Percentiles rank a stretch among this genome's conserved stretches.
Conservation (phyloP, 2,888 invertebrate genomes). For the Diaprepes abbreviatus region DNA sequence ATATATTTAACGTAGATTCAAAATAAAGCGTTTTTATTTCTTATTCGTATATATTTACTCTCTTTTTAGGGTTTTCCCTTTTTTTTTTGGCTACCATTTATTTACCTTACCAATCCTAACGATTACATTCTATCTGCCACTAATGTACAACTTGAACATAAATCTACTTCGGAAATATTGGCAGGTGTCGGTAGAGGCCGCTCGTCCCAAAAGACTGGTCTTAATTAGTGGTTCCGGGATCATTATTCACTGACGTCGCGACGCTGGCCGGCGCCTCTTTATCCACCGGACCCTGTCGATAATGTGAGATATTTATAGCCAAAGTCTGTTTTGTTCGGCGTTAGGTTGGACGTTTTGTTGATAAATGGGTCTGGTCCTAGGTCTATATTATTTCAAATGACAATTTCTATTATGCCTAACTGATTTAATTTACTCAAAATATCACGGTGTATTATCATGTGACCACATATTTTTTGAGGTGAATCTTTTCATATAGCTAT, state of each 20-base stretch:
- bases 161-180: slow-evolving; percentile 63
- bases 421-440: too few relatives aligned
- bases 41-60: too few relatives aligned
- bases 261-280: slow-evolving; percentile 63
- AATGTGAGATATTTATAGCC: slow-evolving; percentile 65
- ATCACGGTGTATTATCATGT: too few relatives aligned
- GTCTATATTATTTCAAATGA: slow-evolving; percentile 34
- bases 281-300: slow-evolving; percentile 65
- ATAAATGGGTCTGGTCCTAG: slow-evolving; percentile 34
- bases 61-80: too few relatives aligned
- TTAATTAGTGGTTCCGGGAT: slow-evolving; percentile 67
- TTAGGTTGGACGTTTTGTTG: slow-evolving; percentile 31
- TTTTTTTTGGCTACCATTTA: not conserved
- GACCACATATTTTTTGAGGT: too few relatives aligned
- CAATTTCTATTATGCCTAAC: not conserved
- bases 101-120: not conserved
- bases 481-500: too few relatives aligned
- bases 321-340: slow-evolving; percentile 46
- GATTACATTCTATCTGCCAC: not conserved
- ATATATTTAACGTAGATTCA: too few relatives aligned
- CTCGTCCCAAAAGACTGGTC: slow-evolving; percentile 63
- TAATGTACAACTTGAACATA: slow-evolving; percentile 50
- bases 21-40: too few relatives aligned
- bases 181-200: slow-evolving; percentile 67
- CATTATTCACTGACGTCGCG: slow-evolving; percentile 65